Base-by-base conservation (phyloP, 2,113 vertebrate genomes). In the Alectura lathami region DNA sequence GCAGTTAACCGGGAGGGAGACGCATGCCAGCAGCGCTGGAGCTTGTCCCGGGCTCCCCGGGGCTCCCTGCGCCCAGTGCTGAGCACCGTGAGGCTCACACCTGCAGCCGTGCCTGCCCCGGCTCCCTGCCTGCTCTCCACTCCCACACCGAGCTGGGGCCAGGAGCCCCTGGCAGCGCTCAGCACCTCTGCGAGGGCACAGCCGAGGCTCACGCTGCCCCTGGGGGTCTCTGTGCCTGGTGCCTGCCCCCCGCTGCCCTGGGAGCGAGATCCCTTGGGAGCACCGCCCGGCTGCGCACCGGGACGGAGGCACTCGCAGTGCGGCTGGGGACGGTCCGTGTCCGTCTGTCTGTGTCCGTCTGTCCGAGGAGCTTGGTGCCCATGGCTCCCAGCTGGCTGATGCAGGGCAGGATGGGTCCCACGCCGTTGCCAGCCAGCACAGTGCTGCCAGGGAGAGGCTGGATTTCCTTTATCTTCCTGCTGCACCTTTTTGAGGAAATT, bases 401-500 rank as follows among this genome's bases (percentile, higher is more conserved):
- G 50, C 26, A 7, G 34, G 29, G 53, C 22, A 22, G 29, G 36
- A 8, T 11, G 24, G 38, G n/a, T 79, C 40, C 3, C 56, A 3
- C 24, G 6, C 26, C 2, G 2, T 6, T 9, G 36, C 66, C 78
- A 15, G 80, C 32, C 34, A 6, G 60, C 64, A 5, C 43, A 18
- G n/a, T 1, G 4, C 66, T 48, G 43, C 13, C 9, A 23, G 56
- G 15, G 50, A 57, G 80, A 77, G 64, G 48, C 2, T 6, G 14
- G 32, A 53, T 66, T 50, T 26, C 53, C 93, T 92, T 95, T 91
- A 92, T 94, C 93, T 92, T 74, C 2, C 2, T 27, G 66, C 82
- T 89, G 74, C 91, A 93, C 93, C 84, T 96, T 96, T 88, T n/a
- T 30, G 53, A 84, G 89, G 51, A 93, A 93, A 91, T 94, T 74